Evolutionary conservation across 2,888 invertebrate species (phyloP).

Genomic region (Perdita meconis): DNA sequence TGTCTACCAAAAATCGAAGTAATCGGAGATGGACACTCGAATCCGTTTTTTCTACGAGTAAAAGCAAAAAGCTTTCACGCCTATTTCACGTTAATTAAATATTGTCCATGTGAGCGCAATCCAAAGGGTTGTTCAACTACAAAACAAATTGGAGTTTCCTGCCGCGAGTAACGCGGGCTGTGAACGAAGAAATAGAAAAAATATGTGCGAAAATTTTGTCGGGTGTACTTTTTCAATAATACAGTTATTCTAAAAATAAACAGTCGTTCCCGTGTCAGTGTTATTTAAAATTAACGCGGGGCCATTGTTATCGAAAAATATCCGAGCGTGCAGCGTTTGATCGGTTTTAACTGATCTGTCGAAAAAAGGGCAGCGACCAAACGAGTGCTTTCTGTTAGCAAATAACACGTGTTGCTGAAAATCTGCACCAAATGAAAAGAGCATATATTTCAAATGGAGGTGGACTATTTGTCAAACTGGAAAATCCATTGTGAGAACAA

Average conservation of each 20-base stretch:
- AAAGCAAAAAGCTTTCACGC: too few species aligned
- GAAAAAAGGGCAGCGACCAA: conserved; percentile 27
- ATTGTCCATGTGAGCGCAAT: too few species aligned
- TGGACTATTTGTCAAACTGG: conserved; percentile 42
- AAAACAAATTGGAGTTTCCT: too few species aligned
- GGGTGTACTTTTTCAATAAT: too few species aligned
- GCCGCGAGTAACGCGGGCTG: too few species aligned
- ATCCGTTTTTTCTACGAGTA: too few species aligned
- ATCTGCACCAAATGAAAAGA: conserved; percentile 16
- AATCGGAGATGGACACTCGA: too few species aligned
- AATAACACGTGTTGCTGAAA: conserved; percentile 19
- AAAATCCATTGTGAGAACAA: conserved; percentile 24
- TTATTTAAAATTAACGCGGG: background rate
- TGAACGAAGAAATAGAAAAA: too few species aligned
- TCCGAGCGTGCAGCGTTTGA: conserved; percentile 26
- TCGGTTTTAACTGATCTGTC: conserved; percentile 33
- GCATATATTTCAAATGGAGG: conserved; percentile 35
- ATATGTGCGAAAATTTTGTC: too few species aligned
- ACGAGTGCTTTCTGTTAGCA: conserved; percentile 40
- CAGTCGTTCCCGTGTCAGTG: background rate
- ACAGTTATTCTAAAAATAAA: background rate
- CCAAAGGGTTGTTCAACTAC: too few species aligned
- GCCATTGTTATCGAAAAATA: conserved; percentile 21
- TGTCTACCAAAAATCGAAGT: too few species aligned
- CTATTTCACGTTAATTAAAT: too few species aligned